Conservation (phyloP, 1,140 invertebrate genomes). For the Meteorus sp. region DNA sequence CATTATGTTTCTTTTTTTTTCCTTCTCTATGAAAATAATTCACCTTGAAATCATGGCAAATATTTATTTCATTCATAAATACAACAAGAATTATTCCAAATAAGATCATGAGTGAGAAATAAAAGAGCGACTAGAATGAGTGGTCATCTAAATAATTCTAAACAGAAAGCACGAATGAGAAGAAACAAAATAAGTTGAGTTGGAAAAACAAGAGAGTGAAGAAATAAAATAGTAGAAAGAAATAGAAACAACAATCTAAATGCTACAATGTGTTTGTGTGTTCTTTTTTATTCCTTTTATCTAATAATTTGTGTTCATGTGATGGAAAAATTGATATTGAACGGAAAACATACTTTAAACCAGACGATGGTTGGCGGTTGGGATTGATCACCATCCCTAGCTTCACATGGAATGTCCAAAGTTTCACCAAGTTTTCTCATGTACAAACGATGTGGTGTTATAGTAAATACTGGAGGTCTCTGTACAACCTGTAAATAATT, state of each 20-base stretch:
- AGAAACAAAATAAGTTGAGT: too few relatives aligned
- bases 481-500: constrained; percentile 68
- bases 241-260: constrained; percentile 5
- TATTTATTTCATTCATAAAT: constrained; percentile 25
- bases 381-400: constrained; percentile 70
- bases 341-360: constrained; percentile 72
- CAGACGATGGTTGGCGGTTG: constrained; percentile 80
- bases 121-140: constrained; percentile 5
- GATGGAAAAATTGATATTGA: constrained; percentile 25
- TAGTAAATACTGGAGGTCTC: constrained; percentile 76
- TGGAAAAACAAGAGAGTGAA: too few relatives aligned
- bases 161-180: too few relatives aligned
- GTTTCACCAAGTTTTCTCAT: constrained; percentile 79
- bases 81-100: constrained; percentile 13
- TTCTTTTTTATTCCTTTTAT: too few relatives aligned
- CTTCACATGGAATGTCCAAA: constrained; percentile 83
- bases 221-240: too few relatives aligned
- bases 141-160: neutral
- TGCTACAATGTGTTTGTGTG: neutral
- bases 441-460: constrained; percentile 78
- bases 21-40: constrained; percentile 11
- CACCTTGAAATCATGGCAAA: constrained; percentile 22
- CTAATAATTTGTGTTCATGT: too few relatives aligned
- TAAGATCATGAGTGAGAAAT: neutral
- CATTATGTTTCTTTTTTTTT: too few relatives aligned